These are phyloP conservation scores for Palythoa heliodiscus DNA, from an alignment of 92 coral and sea anemone genomes.

Conservation along the genomic window DNA sequence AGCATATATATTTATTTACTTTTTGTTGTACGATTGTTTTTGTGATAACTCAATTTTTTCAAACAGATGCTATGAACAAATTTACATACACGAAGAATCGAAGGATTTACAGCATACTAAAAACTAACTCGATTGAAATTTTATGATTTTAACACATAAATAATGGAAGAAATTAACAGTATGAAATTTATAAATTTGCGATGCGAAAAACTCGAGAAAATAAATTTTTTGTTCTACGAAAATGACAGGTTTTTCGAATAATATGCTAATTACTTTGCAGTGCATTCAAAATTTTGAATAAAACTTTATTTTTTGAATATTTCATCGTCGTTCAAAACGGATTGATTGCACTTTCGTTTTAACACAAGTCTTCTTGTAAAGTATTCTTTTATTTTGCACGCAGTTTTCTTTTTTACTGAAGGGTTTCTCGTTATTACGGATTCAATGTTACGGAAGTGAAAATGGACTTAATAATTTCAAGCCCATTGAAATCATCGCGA, in stretches of 20 bases:
- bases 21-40: not conserved
- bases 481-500: not conserved
- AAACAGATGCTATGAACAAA: not conserved
- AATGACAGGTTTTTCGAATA: not conserved
- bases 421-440: not conserved
- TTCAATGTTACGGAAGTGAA: slow-evolving; percentile 7
- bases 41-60: not conserved
- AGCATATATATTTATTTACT: no score
- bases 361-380: not conserved
- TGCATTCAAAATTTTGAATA: slow-evolving; percentile 27
- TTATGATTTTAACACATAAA: not conserved
- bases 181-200: not conserved
- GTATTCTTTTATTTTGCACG: not conserved
- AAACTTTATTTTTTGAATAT: not conserved
- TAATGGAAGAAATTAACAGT: no score
- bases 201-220: not conserved
- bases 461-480: not conserved
- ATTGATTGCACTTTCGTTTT: not conserved
- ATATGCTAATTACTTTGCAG: slow-evolving; percentile 29
- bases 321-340: not conserved
- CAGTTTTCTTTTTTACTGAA: not conserved
- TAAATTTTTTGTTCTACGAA: not conserved
- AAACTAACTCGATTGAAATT: not conserved
- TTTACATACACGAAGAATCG: not conserved
- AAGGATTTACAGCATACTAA: not conserved